Base-by-base conservation (phyloP, 1,140 invertebrate species). In the Adoxophyes honmai region DNA sequence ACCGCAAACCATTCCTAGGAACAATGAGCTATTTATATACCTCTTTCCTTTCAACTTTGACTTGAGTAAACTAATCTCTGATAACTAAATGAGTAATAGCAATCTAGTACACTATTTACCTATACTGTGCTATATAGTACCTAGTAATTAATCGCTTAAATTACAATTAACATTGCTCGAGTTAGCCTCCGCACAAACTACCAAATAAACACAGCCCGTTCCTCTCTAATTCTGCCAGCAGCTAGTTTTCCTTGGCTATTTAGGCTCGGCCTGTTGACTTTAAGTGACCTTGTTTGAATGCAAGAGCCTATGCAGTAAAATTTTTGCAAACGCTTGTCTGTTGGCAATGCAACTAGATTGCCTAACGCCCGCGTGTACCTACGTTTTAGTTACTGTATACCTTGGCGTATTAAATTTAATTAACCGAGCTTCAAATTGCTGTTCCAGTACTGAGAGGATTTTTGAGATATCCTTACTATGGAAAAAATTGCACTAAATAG, bases 141-240 rank as follows among this genome's bases (percentile, higher is more conserved):
- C 42, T 38, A 38, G 11, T 38, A 4, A 48, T 48, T 48, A 48
- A 33, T 48, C 42, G 42, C 42, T 18, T 28, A 48, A 16, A 33
- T 16, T 18, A 21, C 42, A 57, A 18, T 51, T 51, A 57, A 51
- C 55, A 57, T 57, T 48, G 34, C 52, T 55, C 57, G 56, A 39
- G 13, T 59, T 59, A 37, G 15, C 58, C 55, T 48, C 67, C 64
- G 39, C 55, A 48, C 18, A 52, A 14, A 28, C 21, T 28, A 28
- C 21, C 21, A 28, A 28, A 28, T 28, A 28, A 28, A 28, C 21
- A 28, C 21, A 28, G 21, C 21, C 39, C 39, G 39, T 42, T 42
- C 42, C 42, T 48, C 42, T 48, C 42, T 48, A 48, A 48, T 33
- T 13, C 39, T 18, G 0, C 39, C 3, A 28, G 21, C 42, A 28